Percentiles rank a stretch among this genome's conserved stretches.
These are phyloP conservation scores for Abramis brama DNA, from an alignment of 2,113 vertebrate species.

Conservation along the genomic window DNA sequence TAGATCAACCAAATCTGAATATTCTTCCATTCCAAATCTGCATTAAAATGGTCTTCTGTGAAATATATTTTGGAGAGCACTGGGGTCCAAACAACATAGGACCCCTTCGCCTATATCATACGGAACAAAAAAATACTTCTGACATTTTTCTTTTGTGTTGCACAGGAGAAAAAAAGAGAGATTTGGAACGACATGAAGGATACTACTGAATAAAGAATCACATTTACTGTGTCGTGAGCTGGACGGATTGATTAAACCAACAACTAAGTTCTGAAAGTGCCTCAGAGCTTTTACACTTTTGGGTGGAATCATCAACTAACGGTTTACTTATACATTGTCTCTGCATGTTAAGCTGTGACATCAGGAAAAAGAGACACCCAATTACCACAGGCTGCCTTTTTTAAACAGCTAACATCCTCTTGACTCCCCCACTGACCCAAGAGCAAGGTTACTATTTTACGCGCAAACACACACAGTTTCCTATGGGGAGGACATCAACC, in stretches of 20 bases:
- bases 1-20: no score
- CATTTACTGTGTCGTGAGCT: background rate
- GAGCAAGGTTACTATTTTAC: slow-evolving; percentile 39
- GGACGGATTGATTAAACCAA: background rate
- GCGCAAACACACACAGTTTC: background rate
- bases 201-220: background rate
- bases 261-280: background rate
- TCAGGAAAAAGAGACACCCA: background rate
- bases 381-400: background rate
- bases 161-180: background rate
- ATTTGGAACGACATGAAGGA: background rate
- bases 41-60: background rate
- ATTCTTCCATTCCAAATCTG: background rate
- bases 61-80: background rate
- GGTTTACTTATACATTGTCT: background rate
- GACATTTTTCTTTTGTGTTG: background rate
- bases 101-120: background rate
- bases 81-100: background rate
- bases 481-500: slow-evolving; percentile 36
- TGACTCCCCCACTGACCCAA: background rate
- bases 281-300: background rate
- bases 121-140: background rate
- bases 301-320: background rate
- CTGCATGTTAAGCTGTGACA: background rate
- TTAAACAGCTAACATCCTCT: background rate